Evolutionary conservation across 2,797 vertebrate species (phyloP).

Genomic region (Carapus acus): DNA sequence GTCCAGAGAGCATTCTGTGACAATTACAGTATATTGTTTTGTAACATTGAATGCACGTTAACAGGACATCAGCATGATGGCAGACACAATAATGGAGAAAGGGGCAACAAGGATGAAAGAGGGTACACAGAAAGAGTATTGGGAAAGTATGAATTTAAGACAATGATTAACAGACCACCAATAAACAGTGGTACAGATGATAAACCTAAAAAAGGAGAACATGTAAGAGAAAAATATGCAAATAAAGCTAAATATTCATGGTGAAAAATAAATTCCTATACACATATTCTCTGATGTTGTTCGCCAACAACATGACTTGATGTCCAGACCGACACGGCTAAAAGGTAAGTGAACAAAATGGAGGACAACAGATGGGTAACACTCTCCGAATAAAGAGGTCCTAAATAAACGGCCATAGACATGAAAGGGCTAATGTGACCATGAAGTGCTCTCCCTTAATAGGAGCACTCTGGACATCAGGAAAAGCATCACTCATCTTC

Average conservation of each 20-base stretch:
- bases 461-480: constrained; percentile 20
- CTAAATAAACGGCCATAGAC: constrained; percentile 35
- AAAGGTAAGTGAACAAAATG: constrained; percentile 54
- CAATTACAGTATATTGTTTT: too few species aligned
- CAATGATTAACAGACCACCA: constrained; percentile 19
- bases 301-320: constrained; percentile 27
- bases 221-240: constrained; percentile 15
- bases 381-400: constrained; percentile 34
- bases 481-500: constrained; percentile 35
- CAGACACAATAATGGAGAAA: constrained; percentile 4
- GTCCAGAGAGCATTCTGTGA: too few species aligned
- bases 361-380: constrained; percentile 53
- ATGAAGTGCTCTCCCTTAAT: constrained; percentile 34
- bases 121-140: too few species aligned
- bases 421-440: constrained; percentile 47
- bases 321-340: constrained; percentile 19
- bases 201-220: not conserved
- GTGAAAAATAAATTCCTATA: too few species aligned
- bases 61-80: constrained; percentile 10
- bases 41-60: constrained; percentile 23
- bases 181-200: not conserved
- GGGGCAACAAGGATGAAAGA: not conserved
- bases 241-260: constrained; percentile 6
- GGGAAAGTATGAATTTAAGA: not conserved
- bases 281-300: not conserved